phyloP scores from a whole-genome alignment of 2,888 invertebrate genomes.

The Podabrus alpinus region DNA sequence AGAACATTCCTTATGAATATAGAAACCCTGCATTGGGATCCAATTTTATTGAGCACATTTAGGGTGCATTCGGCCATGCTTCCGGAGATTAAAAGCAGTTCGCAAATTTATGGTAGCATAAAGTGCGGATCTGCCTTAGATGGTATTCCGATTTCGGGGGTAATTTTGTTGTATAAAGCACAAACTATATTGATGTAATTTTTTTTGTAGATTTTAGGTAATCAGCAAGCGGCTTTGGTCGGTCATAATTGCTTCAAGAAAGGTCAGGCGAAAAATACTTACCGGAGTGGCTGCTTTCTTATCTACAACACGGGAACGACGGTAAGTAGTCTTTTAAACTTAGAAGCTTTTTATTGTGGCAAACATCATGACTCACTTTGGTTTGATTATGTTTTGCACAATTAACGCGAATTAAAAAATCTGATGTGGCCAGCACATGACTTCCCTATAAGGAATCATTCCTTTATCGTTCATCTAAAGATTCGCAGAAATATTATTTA shows the following conservation, averaged over 20 bases:
- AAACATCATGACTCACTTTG: too few species aligned
- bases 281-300: conserved; percentile 88
- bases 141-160: conserved; percentile 86
- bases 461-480: too few species aligned
- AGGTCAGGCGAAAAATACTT: conserved; percentile 94
- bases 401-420: too few species aligned
- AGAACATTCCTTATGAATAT: conserved; percentile 96
- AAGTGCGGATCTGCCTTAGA: conserved; percentile 66
- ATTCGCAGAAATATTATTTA: too few species aligned
- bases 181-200: neutral
- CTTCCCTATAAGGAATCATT: too few species aligned
- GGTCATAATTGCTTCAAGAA: conserved; percentile 88
- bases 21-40: conserved; percentile 84
- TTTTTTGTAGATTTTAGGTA: conserved; percentile 79
- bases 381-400: too few species aligned
- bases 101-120: conserved; percentile 89
- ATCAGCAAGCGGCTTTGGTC: conserved; percentile 93
- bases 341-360: too few species aligned
- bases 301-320: conserved; percentile 91
- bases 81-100: conserved; percentile 87
- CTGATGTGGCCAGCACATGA: too few species aligned
- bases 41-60: conserved; percentile 83
- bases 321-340: conserved; percentile 48
- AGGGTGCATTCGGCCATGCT: conserved; percentile 80
- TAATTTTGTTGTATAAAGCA: conserved; percentile 55